Base-by-base conservation (phyloP, 2,113 vertebrate species). In the Apaloderma vittatum region DNA sequence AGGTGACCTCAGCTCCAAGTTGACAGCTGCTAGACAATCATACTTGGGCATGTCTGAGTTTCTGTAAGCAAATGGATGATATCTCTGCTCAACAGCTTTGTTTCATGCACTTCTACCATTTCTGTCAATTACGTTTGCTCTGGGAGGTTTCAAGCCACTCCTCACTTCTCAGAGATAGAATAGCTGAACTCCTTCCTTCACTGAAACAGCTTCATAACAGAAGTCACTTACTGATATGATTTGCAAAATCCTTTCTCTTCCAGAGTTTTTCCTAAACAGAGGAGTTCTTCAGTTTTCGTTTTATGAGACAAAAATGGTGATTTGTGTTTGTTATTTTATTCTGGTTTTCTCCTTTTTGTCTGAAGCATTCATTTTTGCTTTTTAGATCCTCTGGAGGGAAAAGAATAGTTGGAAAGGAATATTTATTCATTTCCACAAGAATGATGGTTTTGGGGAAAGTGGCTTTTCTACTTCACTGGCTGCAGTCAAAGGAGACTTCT, bases 371-470 rank as follows among this genome's bases (percentile, higher is more conserved):
- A 8, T 15, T 23, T 83, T 82, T 91, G 9, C 11, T 61, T 59
- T 90, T 91, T 46, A 58, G n/a, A 54, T 6, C 8, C 6, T 55
- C 7, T n/a, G 6, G 4, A 2, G 3, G 0, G 0, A 7, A 22
- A n/a, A 40, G 72, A 63, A 36, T 16, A 45, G 1, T 26, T 75
- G 23, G 18, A 82, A 85, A 81, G 65, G 4, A 78, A 43, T 19
- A 55, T 71, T 20, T 30, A 77, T 55, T 23, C 55, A 15, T 17
- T 67, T 43, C 20, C 67, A 45, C 16, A 22, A 46, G 18, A 22
- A 24, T 49, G 46, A 51, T 51, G 3, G 2, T 72, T 3, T 78
- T 3, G 15, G 5, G 4, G 3, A 76, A 70, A 8, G 12, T 59
- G 43, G 8, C 17, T 84, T 5, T 83, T 76, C 54, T 57, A 3